These are phyloP conservation scores for Brachionus rubens DNA, from an alignment of 1,140 invertebrate species.

Conservation along the genomic window DNA sequence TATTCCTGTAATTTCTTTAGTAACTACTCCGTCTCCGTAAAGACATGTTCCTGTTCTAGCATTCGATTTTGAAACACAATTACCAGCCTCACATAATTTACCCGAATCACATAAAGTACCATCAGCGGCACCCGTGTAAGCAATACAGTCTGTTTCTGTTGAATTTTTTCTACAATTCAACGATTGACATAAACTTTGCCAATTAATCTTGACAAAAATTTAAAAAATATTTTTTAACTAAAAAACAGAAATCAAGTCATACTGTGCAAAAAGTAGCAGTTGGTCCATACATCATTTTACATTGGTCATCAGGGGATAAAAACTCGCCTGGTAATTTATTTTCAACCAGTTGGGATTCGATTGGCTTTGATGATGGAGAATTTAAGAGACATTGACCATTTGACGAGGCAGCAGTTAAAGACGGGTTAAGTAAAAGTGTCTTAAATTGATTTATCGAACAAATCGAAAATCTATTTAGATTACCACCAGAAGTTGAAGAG, in stretches of 20 bases:
- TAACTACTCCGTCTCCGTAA: neutral
- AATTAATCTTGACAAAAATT: neutral
- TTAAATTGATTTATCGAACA: slow-evolving; percentile 38
- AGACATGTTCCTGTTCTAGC: slow-evolving; percentile 10
- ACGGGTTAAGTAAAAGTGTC: neutral
- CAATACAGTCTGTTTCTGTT: neutral
- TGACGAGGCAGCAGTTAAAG: neutral
- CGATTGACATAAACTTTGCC: neutral
- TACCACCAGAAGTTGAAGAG: neutral
- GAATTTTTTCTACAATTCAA: slow-evolving; percentile 34
- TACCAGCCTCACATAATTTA: neutral
- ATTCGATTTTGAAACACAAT: neutral
- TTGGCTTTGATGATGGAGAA: neutral
- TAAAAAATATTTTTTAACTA: neutral
- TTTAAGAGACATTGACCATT: slow-evolving; percentile 11
- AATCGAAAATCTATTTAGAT: slow-evolving; percentile 5
- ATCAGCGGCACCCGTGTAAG: slow-evolving; percentile 8
- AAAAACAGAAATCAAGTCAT: neutral
- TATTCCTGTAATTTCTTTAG: neutral
- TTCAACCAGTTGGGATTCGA: neutral
- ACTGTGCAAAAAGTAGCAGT: slow-evolving; percentile 21
- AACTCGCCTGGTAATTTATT: neutral
- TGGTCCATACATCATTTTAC: slow-evolving; percentile 32
- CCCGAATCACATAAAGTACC: slow-evolving; percentile 26
- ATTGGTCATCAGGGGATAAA: slow-evolving; percentile 29